Percentiles rank a stretch among this genome's conserved stretches.
These are phyloP conservation scores for Aphyosemion australe DNA, from an alignment of 2,113 vertebrate species.

Conservation along the genomic window DNA sequence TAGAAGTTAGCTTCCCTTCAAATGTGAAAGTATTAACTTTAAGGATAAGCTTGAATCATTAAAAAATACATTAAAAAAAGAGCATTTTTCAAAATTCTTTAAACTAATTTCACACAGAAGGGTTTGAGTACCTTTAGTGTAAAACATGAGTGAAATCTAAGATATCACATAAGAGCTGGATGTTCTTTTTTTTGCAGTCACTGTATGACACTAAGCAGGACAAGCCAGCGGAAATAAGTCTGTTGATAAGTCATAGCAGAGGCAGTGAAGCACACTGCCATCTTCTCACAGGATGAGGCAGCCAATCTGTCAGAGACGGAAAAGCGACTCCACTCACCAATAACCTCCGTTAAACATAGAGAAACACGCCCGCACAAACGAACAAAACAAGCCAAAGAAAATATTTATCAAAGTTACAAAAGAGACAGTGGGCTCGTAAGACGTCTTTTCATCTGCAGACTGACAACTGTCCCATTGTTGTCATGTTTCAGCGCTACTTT, in stretches of 20 bases:
- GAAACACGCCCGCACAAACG: constrained; percentile 52
- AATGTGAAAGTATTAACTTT: too few relatives aligned
- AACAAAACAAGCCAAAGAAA: constrained; percentile 49
- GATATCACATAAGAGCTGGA: constrained; percentile 25
- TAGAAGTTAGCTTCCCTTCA: not conserved
- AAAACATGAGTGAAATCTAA: constrained; percentile 15
- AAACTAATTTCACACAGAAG: not conserved
- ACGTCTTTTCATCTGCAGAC: constrained; percentile 79
- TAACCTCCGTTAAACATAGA: constrained; percentile 63
- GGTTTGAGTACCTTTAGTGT: not conserved
- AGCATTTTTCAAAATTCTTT: not conserved
- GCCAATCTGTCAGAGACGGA: constrained; percentile 46
- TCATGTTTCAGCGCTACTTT: constrained; percentile 73
- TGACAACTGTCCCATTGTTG: constrained; percentile 78
- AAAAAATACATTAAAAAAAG: too few relatives aligned
- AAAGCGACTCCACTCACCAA: constrained; percentile 69
- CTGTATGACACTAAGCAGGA: constrained; percentile 48
- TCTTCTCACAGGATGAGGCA: constrained; percentile 49
- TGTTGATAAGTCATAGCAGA: constrained; percentile 58
- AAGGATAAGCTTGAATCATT: constrained; percentile 1
- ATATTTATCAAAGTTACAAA: constrained; percentile 61
- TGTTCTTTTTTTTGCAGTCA: constrained; percentile 30
- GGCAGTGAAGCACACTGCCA: constrained; percentile 53
- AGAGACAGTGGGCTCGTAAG: constrained; percentile 58
- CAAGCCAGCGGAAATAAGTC: constrained; percentile 63